phyloP scores from a whole-genome alignment of 1,140 invertebrate genomes.

The Branchinecta lindahli region DNA sequence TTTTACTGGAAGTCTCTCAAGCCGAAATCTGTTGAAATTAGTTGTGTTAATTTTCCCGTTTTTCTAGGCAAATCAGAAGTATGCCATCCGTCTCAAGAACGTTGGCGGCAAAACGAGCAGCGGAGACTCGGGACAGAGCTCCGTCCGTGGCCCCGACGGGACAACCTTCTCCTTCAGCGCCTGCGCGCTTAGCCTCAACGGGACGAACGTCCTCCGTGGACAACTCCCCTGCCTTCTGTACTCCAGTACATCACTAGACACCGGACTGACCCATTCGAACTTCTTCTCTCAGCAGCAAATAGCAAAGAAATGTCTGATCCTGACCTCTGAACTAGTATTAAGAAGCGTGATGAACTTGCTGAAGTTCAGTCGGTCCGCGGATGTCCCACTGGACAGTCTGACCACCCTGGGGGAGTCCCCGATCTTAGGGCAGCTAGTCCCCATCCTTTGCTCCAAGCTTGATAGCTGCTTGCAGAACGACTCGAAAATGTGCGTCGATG shows the following conservation, averaged over 20 bases:
- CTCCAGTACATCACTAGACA: constrained; percentile 43
- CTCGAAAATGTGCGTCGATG: constrained; percentile 65
- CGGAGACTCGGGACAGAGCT: constrained; percentile 71
- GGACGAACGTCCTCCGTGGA: constrained; percentile 78
- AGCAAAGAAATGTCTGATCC: not conserved
- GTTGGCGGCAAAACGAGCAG: constrained; percentile 82
- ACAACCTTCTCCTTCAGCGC: constrained; percentile 80
- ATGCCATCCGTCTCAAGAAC: constrained; percentile 73
- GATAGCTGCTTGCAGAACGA: constrained; percentile 14
- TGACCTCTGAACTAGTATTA: not conserved
- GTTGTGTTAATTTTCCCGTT: constrained; percentile 21
- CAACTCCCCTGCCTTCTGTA: constrained; percentile 91
- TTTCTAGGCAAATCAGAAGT: constrained; percentile 69
- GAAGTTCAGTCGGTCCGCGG: not conserved
- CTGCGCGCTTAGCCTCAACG: constrained; percentile 84
- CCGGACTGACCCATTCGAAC: not conserved
- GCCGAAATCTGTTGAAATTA: too few relatives aligned
- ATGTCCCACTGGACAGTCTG: not conserved
- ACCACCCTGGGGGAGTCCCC: not conserved
- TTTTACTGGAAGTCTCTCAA: too few relatives aligned
- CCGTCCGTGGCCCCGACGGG: constrained; percentile 78
- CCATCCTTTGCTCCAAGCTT: not conserved
- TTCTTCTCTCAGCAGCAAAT: not conserved
- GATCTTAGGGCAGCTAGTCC: not conserved
- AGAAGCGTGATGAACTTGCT: not conserved